Base-by-base conservation (phyloP, 2,888 invertebrate genomes). In the Dimorphilus gyrociliatus region DNA sequence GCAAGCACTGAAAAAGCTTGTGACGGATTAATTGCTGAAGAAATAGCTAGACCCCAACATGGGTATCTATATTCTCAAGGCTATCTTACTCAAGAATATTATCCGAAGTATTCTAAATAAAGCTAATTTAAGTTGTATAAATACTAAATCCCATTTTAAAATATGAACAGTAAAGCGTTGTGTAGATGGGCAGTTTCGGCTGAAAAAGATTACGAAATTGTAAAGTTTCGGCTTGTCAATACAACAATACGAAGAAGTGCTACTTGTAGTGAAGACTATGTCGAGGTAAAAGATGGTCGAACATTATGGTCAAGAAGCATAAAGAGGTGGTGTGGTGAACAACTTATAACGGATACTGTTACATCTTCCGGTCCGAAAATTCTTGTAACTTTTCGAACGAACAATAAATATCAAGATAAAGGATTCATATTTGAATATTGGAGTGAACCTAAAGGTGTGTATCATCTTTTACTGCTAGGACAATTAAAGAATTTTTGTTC, bases 281-380 rank as follows among this genome's bases (percentile, higher is more conserved):
- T 30, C 6, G 30, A 30, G 14, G 25, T 30, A 18, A 30, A 17
- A 18, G 30, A 30, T 30, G 30, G 30, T 30, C 10, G 6, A 26
- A 10, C 6, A 12, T 6, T 15, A 8, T 8, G 25, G 17, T 25
- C 25, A 6, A 18, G 30, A 7, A 2, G 7, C 12, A 15, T 30
- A 2, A 13, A 23, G 16, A 13, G 16, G 10, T 30, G 25, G 25
- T 30, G 30, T 23, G 30, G 30, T 13, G 30, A 30, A 2, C 18
- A 18, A 19, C 2, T 13, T 7, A 4, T 10, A 5, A 19, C 16
- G 18, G 10, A 10, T 4, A 13, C 16, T 3, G 25, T 25, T n/a
- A 30, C 30, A 13, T 24, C 24, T 19, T 25, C 25, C 7, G 8
- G 8, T 8, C 19, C 5, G 2, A 14, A 12, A 15, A n/a, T 30